Base-by-base conservation (phyloP, 2,888 invertebrate genomes). In the Rosalia funebris region DNA sequence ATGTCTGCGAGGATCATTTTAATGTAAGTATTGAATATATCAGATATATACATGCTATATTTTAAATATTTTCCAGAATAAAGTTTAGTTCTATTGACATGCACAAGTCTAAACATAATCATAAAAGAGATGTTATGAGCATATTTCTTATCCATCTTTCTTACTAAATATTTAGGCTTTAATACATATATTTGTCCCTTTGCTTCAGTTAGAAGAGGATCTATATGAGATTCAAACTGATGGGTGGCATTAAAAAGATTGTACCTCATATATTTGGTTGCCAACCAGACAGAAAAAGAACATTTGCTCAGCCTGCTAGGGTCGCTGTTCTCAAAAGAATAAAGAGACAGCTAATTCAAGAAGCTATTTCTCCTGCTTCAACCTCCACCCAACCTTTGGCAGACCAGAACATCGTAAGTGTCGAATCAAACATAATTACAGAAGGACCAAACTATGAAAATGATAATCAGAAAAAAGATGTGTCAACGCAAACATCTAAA, bases 201-300 rank as follows among this genome's bases (percentile, higher is more conserved):
- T 34, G 34, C 34, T 34, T 34, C 34, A 34, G 34, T 11, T 34
- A 34, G 34, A 34, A 34, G 34, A 34, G 34, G 34, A 34, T 34
- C 11, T 34, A 34, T 34, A 34, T 34, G 34, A 34, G 34, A n/a
- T 34, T 34, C 34, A 34, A 34, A 34, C 34, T 34, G 11, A 34
- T 34, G 34, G 34, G 34, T n/a, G 34, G 34, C 7, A 34, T 34
- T 34, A 34, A 34, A 34, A 34, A 44, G 17, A 55, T 70, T 17
- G 61, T 65, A 12, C 66, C 70, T n/a, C 70, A 70, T 15, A 67
- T 61, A 53, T 70, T 70, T 59, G 59, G 63, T 12, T 68, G 68
- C 14, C 65, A 67, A 19, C 32, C 50, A 10, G 64, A 64, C 25
- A 57, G 62, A 45, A 69, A 66, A 60, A 60, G 52, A 60, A 17